These are phyloP conservation scores for Porites rus DNA, from an alignment of 92 coral and sea anemone genomes.

Conservation along the genomic window DNA sequence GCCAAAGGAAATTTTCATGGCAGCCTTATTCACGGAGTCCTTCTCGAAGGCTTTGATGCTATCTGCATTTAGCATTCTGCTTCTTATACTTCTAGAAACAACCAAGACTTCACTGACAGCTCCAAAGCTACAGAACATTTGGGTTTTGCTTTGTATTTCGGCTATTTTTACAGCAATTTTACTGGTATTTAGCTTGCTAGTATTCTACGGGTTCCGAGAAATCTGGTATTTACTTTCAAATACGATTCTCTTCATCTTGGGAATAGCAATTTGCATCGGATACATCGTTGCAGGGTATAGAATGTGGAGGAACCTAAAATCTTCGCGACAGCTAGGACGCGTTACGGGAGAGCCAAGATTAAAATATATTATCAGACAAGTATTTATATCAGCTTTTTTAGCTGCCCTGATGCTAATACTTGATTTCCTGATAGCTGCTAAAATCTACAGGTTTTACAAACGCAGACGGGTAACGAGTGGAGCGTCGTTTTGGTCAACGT, in stretches of 20 bases:
- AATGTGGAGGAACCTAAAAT: slow-evolving; percentile 65
- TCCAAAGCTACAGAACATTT: slow-evolving; percentile 64
- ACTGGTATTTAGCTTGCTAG: slow-evolving; percentile 52
- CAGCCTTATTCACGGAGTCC: background rate
- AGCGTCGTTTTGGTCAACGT: background rate
- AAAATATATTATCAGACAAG: background rate
- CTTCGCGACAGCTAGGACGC: slow-evolving; percentile 48
- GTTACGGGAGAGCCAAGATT: background rate
- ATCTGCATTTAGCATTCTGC: slow-evolving; percentile 72
- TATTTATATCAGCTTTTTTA: background rate
- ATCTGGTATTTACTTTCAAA: slow-evolving; percentile 61
- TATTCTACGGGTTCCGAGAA: slow-evolving; percentile 35
- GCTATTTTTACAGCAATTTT: slow-evolving; percentile 31
- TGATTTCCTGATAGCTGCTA: background rate
- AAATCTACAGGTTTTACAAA: background rate
- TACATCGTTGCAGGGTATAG: slow-evolving; percentile 60
- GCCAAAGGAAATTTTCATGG: background rate
- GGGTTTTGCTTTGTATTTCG: slow-evolving; percentile 55
- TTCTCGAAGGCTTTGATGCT: slow-evolving; percentile 4
- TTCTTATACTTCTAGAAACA: slow-evolving; percentile 67
- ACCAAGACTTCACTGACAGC: slow-evolving; percentile 65
- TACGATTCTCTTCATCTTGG: slow-evolving; percentile 48
- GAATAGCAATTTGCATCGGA: slow-evolving; percentile 65
- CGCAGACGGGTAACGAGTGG: background rate
- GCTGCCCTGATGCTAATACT: background rate